phyloP scores from a whole-genome alignment of 2,113 vertebrate species.

The Microcebus lehilahytsara region DNA sequence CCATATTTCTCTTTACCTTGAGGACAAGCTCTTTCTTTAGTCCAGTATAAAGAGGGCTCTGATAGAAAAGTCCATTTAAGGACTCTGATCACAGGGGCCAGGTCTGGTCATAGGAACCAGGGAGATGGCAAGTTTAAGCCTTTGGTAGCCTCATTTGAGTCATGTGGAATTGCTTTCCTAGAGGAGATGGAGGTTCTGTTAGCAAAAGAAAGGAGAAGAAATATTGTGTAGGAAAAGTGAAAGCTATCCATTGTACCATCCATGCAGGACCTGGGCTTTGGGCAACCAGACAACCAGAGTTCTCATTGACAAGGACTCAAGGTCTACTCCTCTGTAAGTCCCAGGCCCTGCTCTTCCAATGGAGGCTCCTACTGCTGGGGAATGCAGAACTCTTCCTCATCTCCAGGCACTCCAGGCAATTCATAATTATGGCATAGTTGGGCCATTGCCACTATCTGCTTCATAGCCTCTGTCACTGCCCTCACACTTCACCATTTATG shows the following conservation, averaged over 20 bases:
- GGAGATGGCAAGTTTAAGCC: neutral
- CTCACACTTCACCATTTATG: neutral
- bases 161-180: neutral
- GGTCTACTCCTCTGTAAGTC: neutral
- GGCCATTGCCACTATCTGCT: no score
- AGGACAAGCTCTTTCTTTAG: neutral
- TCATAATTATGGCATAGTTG: neutral
- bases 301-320: neutral
- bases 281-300: neutral
- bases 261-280: neutral
- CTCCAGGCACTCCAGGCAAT: neutral
- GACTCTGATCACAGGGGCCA: neutral
- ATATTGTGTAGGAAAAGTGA: neutral
- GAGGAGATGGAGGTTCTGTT: neutral
- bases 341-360: neutral
- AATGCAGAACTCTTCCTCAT: neutral
- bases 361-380: neutral
- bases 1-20: neutral
- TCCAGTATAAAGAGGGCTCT: neutral
- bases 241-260: neutral
- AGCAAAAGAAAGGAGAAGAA: neutral
- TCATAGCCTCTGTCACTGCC: neutral
- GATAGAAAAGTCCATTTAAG: neutral
- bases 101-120: neutral
- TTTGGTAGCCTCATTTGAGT: neutral